Base-by-base conservation (phyloP, 2,113 vertebrate genomes). In the Callithrix jacchus region DNA sequence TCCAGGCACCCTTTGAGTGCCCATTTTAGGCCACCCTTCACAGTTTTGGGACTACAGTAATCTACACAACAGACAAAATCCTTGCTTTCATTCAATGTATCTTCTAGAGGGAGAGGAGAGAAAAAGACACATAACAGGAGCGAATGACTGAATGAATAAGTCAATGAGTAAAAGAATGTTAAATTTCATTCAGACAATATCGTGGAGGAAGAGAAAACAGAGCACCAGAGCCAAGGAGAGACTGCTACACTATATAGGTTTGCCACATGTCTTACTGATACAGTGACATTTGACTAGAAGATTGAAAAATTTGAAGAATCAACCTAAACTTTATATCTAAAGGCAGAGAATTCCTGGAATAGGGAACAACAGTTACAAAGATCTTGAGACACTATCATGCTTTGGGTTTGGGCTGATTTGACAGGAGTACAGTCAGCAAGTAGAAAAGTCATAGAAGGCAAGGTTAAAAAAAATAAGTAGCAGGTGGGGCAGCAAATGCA, bases 241-340 rank as follows among this genome's bases (percentile, higher is more conserved):
- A n/a, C 30, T 25, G 40, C 2, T 64, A 13, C 6, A 45, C 25
- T 79, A 11, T 9, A 21, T 2, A 45, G 2, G 4, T 6, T 2
- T n/a, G 27, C n/a, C 14, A 49, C 35, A 32, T 64, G 27, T 37
- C 17, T 73, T 52, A 32, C 1, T 25, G 54, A 30, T 30, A 5
- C 0, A 12, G 8, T 20, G 2, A 37, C 30, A 49, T 35, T 80
- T 73, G 30, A 74, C 23, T 32, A 58, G 45, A 66, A 79, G 8
- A 27, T 6, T 56, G 52, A 45, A 66, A 23, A 83, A 37, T 74
- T 13, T 45, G 27, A 84, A 12, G 9, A 21, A 27, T 13, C 25
- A 42, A 58, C n/a, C 6, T 45, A 58, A 56, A 30, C 16, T 68
- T n/a, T 84, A 21, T 17, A 23, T 40, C 9, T 61, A 30, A 76